Conservation (phyloP, 2,888 invertebrate genomes). For the Polietes domitor region DNA sequence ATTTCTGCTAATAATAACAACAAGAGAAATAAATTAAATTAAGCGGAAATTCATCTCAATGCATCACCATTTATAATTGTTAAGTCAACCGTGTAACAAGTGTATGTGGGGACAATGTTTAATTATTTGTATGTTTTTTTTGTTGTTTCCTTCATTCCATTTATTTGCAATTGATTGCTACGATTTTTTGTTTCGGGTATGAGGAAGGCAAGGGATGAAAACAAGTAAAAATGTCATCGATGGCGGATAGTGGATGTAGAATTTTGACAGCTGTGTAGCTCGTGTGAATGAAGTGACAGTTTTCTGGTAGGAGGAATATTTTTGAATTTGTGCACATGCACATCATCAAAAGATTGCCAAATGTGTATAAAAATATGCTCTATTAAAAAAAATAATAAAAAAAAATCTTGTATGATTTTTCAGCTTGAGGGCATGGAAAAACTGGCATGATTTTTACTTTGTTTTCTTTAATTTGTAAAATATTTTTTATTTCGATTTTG, state of each 20-base stretch:
- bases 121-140: not conserved
- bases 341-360: no score
- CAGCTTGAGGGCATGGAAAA: no score
- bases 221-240: conserved; percentile 1
- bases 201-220: not conserved
- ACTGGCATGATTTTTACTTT: no score
- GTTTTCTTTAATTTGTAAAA: no score
- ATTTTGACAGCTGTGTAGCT: conserved; percentile 18
- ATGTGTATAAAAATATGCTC: no score
- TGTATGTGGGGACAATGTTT: conserved; percentile 28
- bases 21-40: conserved; percentile 36
- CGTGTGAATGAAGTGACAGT: conserved; percentile 1
- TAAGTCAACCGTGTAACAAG: conserved; percentile 60
- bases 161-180: not conserved
- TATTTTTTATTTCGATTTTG: no score
- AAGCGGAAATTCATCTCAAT: conserved; percentile 63
- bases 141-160: not conserved
- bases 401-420: no score
- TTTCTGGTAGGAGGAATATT: not conserved
- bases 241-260: not conserved
- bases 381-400: no score
- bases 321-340: no score
- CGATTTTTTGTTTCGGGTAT: no score
- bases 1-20: not conserved
- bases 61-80: conserved; percentile 55